Evolutionary conservation across 35 echinoderm and acorn worm species (phyloP), one percentile per base, ranked within the genome.

Genomic region (Strongylocentrotus purpuratus): DNA sequence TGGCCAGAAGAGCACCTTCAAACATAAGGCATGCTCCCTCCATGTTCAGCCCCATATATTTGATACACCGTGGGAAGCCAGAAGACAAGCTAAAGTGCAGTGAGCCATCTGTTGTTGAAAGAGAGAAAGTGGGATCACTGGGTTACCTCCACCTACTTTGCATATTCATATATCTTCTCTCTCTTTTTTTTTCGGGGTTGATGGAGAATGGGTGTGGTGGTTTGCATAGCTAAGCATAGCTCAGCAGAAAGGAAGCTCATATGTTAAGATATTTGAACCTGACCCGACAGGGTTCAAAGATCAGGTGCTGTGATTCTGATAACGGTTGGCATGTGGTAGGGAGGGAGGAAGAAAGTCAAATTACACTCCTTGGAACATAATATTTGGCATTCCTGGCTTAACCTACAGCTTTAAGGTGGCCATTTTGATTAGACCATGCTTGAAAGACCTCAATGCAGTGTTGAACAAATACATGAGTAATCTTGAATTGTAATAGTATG

Each of bases 231-330:
- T n/a, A 13, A 89, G 87, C 87, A 89, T 17, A 89, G 87, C 87
- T 89, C 87, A 89, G 87, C 87, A 46, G 87, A 89, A 45, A 46
- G 87, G 87, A 89, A 89, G 87, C 87, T 33, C 87, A 89, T 78
- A 78, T 89, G 87, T 89, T 89, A 45, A 89, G 87, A 46, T 89
- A 89, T 89, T 89, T 89, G 87, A 89, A 89, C 87, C 87, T 35
- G 87, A 89, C 87, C 87, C 31, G 15, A 33, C 45, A 89, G 33
- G 45, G 87, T 33, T 89, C 87, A 46, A 46, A 89, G 87, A 46
- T 89, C 87, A 89, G 87, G 45, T 45, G 87, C 87, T 89, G 32
- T 46, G 87, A 89, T 89, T 89, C 45, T 89, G 87, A 89, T 89
- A 89, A 89, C 87, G 15, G 32, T 46, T 89, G 87, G 87, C 45